A percentile compares a stretch with the other conserved stretches of the same genome.
phyloP scores from a whole-genome alignment of 2,113 vertebrate genomes.

The Planiliza haematocheilus region DNA sequence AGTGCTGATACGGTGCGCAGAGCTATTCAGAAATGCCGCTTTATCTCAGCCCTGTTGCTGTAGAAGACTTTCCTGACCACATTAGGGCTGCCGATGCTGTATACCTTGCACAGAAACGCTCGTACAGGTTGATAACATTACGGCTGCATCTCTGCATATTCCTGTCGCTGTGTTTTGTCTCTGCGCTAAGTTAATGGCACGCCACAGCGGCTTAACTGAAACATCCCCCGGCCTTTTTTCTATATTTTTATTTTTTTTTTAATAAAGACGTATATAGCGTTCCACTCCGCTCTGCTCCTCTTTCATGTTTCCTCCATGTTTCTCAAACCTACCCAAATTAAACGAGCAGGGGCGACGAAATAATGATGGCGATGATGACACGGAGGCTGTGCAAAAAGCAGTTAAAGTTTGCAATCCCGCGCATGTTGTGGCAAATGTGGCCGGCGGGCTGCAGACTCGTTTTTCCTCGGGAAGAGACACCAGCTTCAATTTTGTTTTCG shows the following conservation, averaged over 20 bases:
- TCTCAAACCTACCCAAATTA: background rate
- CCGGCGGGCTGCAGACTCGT: background rate
- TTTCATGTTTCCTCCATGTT: slow-evolving; percentile 3
- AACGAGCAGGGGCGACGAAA: background rate
- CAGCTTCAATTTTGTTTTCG: slow-evolving; percentile 6
- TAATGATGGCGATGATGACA: background rate
- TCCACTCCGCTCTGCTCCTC: background rate
- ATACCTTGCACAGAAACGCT: slow-evolving; percentile 31
- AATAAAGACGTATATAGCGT: no score
- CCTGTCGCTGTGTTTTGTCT: background rate
- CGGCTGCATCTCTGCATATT: slow-evolving; percentile 17
- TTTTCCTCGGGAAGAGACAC: background rate
- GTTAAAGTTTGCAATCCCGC: background rate
- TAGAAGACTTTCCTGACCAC: slow-evolving; percentile 43
- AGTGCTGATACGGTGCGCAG: slow-evolving; percentile 41
- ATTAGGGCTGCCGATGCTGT: slow-evolving; percentile 29
- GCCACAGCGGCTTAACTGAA: no score
- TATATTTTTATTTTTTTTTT: no score
- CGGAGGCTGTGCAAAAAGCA: background rate
- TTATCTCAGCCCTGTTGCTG: slow-evolving; percentile 55
- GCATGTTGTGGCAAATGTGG: background rate
- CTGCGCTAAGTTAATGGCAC: background rate
- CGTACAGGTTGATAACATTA: slow-evolving; percentile 18
- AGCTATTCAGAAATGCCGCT: slow-evolving; percentile 38
- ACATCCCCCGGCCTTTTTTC: no score